These are phyloP conservation scores for Eupelmus urozonus DNA, from an alignment of 2,888 invertebrate species.

Conservation along the genomic window DNA sequence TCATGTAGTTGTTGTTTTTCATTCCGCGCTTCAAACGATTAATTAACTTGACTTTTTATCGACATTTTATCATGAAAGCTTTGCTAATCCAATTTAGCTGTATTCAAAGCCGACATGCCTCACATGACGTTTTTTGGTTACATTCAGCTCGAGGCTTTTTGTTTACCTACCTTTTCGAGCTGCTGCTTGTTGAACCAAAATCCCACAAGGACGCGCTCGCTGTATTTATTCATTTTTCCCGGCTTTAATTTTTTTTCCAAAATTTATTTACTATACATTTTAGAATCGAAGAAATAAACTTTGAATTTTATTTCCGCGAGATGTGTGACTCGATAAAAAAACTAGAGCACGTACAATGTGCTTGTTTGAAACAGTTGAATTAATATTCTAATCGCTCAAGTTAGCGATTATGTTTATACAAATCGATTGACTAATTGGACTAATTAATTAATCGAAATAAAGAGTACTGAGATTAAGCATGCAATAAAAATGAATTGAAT, in stretches of 20 bases:
- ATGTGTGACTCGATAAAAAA: background rate
- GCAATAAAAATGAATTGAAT: too few relatives aligned
- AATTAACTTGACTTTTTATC: too few relatives aligned
- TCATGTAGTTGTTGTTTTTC: too few relatives aligned
- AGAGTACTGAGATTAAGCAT: too few relatives aligned
- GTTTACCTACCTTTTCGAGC: slow-evolving; percentile 43
- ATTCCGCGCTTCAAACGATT: too few relatives aligned
- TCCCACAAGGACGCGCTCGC: slow-evolving; percentile 52
- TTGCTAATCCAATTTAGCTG: background rate
- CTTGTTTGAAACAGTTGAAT: background rate
- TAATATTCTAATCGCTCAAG: too few relatives aligned
- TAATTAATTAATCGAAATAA: too few relatives aligned
- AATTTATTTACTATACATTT: background rate
- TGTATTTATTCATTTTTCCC: slow-evolving; percentile 50
- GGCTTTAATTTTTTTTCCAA: too few relatives aligned
- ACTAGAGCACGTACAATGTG: background rate
- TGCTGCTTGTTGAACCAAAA: slow-evolving; percentile 52
- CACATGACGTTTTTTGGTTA: slow-evolving; percentile 24
- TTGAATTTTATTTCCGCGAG: background rate
- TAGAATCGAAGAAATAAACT: background rate
- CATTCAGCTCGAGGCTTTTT: background rate
- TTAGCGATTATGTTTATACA: too few relatives aligned
- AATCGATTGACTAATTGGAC: too few relatives aligned
- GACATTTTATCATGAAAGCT: too few relatives aligned
- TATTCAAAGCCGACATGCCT: background rate